Evolutionary conservation across 2,888 invertebrate species (phyloP).

Genomic region (Lamproptera curius): DNA sequence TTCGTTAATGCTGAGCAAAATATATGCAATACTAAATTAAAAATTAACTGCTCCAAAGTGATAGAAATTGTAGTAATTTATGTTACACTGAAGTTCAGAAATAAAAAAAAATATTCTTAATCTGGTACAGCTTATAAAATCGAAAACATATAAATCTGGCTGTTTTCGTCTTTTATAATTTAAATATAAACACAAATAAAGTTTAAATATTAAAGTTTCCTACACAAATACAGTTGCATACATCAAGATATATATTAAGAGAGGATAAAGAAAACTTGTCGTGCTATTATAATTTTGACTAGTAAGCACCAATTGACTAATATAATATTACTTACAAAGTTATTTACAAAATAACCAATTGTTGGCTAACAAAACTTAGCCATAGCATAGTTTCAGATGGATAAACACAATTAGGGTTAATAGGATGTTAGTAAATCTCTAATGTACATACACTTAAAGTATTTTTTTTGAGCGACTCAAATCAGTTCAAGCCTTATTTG

Average conservation of each 20-base stretch:
- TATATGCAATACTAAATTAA: no score
- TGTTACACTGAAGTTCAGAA: no score
- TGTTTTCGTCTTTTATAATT: no score
- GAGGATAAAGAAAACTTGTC: conserved; percentile 19
- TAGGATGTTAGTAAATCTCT: conserved; percentile 12
- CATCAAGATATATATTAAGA: not conserved
- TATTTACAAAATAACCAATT: conserved; percentile 42
- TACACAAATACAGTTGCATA: not conserved
- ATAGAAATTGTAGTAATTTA: no score
- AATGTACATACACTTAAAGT: conserved; percentile 24
- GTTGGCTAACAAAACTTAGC: conserved; percentile 68
- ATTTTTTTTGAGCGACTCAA: conserved; percentile 34
- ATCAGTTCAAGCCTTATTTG: conserved; percentile 22
- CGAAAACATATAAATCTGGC: no score
- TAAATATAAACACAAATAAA: no score
- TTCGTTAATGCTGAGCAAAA: no score
- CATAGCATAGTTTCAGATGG: conserved; percentile 42
- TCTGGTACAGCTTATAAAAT: no score
- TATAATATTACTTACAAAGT: conserved; percentile 42
- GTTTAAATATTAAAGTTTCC: no score
- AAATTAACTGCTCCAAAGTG: no score
- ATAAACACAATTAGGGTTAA: conserved; percentile 32
- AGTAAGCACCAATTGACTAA: conserved; percentile 77
- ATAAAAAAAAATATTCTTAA: no score
- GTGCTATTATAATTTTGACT: conserved; percentile 77